A percentile compares a stretch with the other conserved stretches of the same genome.
These are phyloP conservation scores for Hemicrepidius hirtus DNA, from an alignment of 2,888 invertebrate species.

Conservation along the genomic window DNA sequence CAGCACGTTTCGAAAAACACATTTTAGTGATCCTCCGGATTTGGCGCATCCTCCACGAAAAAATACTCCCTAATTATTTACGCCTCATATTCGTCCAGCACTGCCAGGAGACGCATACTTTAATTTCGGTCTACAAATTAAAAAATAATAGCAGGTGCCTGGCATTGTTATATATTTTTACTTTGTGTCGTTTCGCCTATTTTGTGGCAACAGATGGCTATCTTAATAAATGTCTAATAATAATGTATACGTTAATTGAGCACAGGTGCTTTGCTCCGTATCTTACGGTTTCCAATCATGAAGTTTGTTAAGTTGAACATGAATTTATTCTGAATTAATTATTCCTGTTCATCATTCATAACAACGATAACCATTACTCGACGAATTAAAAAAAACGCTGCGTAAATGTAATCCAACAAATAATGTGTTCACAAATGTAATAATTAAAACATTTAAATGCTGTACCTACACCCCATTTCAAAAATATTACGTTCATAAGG, in stretches of 20 bases:
- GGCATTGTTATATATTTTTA: constrained; percentile 27
- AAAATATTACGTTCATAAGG: too few species aligned
- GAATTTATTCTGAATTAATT: background rate
- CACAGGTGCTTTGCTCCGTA: constrained; percentile 22
- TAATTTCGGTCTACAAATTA: constrained; percentile 27
- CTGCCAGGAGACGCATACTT: constrained; percentile 16
- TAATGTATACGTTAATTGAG: constrained; percentile 30
- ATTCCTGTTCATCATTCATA: constrained; percentile 1
- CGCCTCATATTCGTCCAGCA: constrained; percentile 27
- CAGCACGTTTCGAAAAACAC: constrained; percentile 12
- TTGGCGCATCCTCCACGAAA: background rate
- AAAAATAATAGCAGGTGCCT: constrained; percentile 36
- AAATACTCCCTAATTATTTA: constrained; percentile 27
- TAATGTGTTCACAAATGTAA: too few species aligned
- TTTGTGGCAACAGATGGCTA: constrained; percentile 44
- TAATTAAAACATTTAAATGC: too few species aligned
- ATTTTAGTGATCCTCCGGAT: constrained; percentile 21
- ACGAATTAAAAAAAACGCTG: constrained; percentile 2
- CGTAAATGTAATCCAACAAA: too few species aligned
- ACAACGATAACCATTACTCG: background rate
- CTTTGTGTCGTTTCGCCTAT: constrained; percentile 43
- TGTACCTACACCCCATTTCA: too few species aligned
- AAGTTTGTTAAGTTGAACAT: constrained; percentile 5
- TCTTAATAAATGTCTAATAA: constrained; percentile 33
- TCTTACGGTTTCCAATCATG: constrained; percentile 24